Evolutionary conservation across 2,797 vertebrate species (phyloP), one percentile per base, ranked within the genome.

Genomic region (Acanthornis magna): DNA sequence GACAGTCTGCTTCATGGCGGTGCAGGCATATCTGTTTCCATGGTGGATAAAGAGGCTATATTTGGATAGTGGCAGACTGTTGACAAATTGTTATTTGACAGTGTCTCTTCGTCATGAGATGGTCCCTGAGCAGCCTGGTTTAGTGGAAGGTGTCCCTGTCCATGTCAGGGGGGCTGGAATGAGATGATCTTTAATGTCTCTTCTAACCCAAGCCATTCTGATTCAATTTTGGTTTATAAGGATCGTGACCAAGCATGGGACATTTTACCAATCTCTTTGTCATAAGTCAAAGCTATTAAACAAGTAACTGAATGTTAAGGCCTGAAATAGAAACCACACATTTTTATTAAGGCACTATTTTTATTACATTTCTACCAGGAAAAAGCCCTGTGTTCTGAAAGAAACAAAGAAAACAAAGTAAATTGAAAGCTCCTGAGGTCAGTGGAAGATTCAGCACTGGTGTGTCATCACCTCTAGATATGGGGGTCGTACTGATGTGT

Each of bases 401-500:
- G 10, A 70, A 71, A 23, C 8, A 48, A 73, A 32, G 6, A 42
- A 57, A 72, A 15, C 8, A 48, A 86, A 43, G 16, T 43, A 83
- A 83, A 66, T 29, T 10, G 40, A 71, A 88, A 90, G 22, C 25
- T 88, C 18, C 43, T 25, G 22, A 77, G 7, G 6, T 70, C 72
- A 54, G 10, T 40, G 19, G 21, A 83, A 80, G 27, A 36, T 43
- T 73, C 10, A 27, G 19, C 12, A 18, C 25, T 60, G 43, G 10
- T 66, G 40, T 48, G 23, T 77, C 25, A 65, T 68, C 38, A 30
- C n/a, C 29, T 58, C 40, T 57, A 29, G 21, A 21, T 75, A 43
- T 0, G 2, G 38, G 45, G 14, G 7, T 78, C 0, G 0, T 32
- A 50, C 27, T 88, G 36, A 26, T 70, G 27, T 42, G 10, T 34